Evolutionary conservation across 2,888 invertebrate genomes (phyloP).

Genomic region (Nemoura dubitans): DNA sequence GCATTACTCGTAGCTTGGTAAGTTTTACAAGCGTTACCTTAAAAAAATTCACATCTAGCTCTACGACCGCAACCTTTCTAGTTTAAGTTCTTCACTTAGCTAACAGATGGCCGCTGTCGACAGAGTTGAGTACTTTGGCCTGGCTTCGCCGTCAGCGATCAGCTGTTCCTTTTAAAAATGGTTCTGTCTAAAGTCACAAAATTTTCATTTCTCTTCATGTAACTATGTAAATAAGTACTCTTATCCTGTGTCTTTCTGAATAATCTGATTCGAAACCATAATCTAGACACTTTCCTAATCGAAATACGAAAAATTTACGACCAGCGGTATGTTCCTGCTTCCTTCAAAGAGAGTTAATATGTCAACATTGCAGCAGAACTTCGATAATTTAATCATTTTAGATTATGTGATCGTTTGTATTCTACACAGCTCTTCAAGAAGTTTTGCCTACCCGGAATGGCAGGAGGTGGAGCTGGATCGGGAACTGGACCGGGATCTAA

Average conservation of each 20-base stretch:
- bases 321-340: not conserved
- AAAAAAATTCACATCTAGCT: not conserved
- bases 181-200: constrained; percentile 17
- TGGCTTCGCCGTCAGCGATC: not conserved
- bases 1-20: not conserved
- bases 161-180: constrained; percentile 18
- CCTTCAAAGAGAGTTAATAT: not conserved
- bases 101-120: constrained; percentile 9
- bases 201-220: not conserved
- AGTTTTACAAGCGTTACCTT: not conserved
- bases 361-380: not conserved
- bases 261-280: not conserved
- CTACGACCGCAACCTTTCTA: not conserved
- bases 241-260: not conserved
- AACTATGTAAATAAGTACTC: not conserved
- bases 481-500: no score
- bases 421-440: constrained; percentile 43
- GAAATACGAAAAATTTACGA: not conserved
- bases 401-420: constrained; percentile 8
- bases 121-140: no score
- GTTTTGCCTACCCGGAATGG: constrained; percentile 42
- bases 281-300: not conserved
- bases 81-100: not conserved
- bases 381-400: not conserved
- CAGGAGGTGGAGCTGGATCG: not conserved